Base-by-base conservation (phyloP, 2,888 invertebrate genomes). In the Spilarctia lutea region DNA sequence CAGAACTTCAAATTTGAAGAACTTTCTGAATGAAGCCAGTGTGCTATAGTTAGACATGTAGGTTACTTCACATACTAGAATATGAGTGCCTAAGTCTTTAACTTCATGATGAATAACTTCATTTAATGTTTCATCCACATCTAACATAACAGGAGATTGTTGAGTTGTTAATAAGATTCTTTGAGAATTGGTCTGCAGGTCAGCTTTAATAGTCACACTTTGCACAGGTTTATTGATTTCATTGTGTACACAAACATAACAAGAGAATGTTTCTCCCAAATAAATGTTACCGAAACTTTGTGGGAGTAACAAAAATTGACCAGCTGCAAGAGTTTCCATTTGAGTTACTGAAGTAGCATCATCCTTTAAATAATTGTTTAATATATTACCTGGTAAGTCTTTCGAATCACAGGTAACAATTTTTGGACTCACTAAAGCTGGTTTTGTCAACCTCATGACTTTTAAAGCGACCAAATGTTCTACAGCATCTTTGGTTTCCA, bases 261-360 rank as follows among this genome's bases (percentile, higher is more conserved):
- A 99, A 3, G 99, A 98, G 95, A 99, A 99, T 24, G 99, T 99
- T 96, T 99, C 99, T 30, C 99, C 99, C 68, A 99, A 96, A 92
- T 99, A 99, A 86, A 99, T 99, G 91, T 99, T 99, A 10, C 99
- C 99, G 94, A 99, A 99, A 91, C 98, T 99, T 95, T 99, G 99
- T 24, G 99, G 99, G 72, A 99, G 95, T 75, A 99, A 96, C 87
- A 99, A 96, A 91, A 99, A 98, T 88, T 99, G 98, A 2, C 99
- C 99, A 73, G 98, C 96, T n/a, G 97, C 97, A 73, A 98, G 94
- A 0, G 98, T 97, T 93, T 98, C 98, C 89, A 98, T 97, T 74
- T 98, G 98, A 77, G 97, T 96, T 1, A 98, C 97, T 48, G 98
- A 96, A n/a, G 98, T 98, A 27, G 98, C 97, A 94, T 99, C 99